These are phyloP conservation scores for Nothoprocta perdicaria DNA, from an alignment of 2,113 vertebrate genomes.

Conservation along the genomic window DNA sequence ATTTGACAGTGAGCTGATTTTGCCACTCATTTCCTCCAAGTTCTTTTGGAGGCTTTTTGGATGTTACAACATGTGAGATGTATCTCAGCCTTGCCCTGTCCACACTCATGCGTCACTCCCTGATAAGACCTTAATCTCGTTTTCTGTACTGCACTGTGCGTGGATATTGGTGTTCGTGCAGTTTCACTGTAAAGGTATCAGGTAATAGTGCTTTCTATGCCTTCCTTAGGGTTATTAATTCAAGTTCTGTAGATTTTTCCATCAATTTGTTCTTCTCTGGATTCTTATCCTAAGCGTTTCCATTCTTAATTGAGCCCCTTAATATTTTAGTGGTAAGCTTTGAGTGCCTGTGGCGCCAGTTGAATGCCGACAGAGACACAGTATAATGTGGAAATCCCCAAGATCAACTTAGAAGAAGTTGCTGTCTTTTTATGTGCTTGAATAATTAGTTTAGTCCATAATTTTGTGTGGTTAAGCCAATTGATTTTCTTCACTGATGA, in stretches of 20 bases:
- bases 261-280: background rate
- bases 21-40: background rate
- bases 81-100: background rate
- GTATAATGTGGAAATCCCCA: background rate
- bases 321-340: slow-evolving; percentile 1
- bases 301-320: background rate
- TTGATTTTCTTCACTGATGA: background rate
- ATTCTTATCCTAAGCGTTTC: background rate
- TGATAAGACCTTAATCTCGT: background rate
- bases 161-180: background rate
- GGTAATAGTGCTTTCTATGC: background rate
- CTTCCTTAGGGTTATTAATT: background rate
- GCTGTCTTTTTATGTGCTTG: background rate
- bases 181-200: background rate
- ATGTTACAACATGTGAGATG: background rate
- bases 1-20: background rate
- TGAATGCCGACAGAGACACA: slow-evolving; percentile 2
- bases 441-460: background rate
- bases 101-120: background rate
- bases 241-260: background rate
- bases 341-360: slow-evolving; percentile 5
- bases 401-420: background rate
- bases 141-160: background rate
- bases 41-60: background rate
- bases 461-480: background rate